phyloP scores from a whole-genome alignment of 2,113 vertebrate species.

The Riparia riparia region DNA sequence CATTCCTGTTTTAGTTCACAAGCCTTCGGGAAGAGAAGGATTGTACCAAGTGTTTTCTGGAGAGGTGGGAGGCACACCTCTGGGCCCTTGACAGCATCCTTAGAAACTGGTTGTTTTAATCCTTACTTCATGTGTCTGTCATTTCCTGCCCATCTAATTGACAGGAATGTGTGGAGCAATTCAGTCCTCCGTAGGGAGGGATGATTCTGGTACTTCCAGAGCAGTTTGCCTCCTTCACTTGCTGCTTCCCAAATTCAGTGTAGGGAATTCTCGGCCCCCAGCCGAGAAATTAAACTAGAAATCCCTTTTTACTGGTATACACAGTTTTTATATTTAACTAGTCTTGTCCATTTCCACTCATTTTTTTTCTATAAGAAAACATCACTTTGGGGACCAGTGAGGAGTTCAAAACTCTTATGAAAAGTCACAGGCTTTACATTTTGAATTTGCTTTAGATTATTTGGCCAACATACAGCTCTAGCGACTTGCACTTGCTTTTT shows the following conservation, averaged over 20 bases:
- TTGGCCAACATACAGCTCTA: not conserved
- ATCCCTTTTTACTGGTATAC: not conserved
- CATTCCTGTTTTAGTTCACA: not conserved
- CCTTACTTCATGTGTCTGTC: not conserved
- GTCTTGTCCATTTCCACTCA: not conserved
- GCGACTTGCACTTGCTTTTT: conserved; percentile 8
- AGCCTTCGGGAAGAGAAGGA: not conserved
- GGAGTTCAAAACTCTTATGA: not conserved
- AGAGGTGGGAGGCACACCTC: not conserved
- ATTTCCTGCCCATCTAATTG: not conserved
- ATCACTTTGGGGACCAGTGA: not conserved
- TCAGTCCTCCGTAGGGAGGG: not conserved
- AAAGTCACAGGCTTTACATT: not conserved
- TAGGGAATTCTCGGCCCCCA: not conserved
- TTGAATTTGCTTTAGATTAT: not conserved
- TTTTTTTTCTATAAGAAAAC: not conserved
- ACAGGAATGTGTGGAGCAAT: not conserved
- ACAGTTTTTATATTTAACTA: not conserved
- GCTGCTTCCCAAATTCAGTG: not conserved
- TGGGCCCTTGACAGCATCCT: not conserved
- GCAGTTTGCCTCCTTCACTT: not conserved
- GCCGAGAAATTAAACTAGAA: not conserved
- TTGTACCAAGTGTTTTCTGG: not conserved
- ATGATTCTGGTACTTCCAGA: not conserved
- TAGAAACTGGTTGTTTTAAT: not conserved